Evolutionary conservation across 2,113 vertebrate species (phyloP).

Genomic region (Oreochromis aureus): DNA sequence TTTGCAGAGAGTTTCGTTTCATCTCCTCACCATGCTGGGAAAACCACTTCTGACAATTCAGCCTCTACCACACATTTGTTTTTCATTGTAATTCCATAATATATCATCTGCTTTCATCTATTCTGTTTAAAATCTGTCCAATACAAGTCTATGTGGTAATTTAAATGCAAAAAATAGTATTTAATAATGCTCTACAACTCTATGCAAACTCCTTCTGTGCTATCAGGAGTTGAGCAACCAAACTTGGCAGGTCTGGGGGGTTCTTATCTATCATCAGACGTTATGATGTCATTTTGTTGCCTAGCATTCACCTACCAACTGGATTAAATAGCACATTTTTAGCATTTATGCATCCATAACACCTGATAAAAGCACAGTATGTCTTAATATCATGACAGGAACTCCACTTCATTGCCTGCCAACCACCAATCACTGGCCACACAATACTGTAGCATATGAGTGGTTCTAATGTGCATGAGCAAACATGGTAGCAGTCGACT

Average conservation of each 20-base stretch:
- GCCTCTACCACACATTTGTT: background rate
- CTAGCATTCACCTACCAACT: background rate
- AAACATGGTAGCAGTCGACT: fast-evolving
- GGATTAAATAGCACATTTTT: background rate
- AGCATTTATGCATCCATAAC: background rate
- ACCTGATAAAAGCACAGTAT: background rate
- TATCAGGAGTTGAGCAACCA: background rate
- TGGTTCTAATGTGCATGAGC: background rate
- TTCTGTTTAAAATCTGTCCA: background rate
- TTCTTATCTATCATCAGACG: background rate
- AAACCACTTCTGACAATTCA: background rate
- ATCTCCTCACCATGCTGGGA: background rate
- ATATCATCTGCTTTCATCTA: background rate
- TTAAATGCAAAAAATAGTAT: background rate
- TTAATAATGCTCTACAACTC: background rate
- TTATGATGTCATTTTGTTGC: background rate
- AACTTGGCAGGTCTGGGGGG: background rate
- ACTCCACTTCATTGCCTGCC: background rate
- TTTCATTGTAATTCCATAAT: background rate
- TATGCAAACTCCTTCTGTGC: background rate
- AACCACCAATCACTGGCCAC: background rate
- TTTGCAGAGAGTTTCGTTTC: background rate
- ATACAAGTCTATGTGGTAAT: background rate
- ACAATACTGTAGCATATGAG: background rate
- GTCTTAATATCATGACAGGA: background rate